Percentiles rank a stretch among this genome's conserved stretches.
Conservation (phyloP, 2,888 invertebrate species). For the Malthinus flaveolus region DNA sequence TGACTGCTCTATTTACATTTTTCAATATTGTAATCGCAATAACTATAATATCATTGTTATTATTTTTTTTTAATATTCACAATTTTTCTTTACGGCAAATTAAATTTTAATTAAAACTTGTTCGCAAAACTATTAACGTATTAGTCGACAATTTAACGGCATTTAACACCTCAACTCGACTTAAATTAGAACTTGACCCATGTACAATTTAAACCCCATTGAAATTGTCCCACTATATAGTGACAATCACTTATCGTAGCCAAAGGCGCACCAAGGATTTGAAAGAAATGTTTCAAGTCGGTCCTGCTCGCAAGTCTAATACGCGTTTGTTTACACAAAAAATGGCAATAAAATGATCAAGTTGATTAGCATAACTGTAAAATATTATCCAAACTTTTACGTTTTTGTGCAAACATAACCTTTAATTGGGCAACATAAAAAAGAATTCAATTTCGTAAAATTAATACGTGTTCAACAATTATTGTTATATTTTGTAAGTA, state of each 20-base stretch:
- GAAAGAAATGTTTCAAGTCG: no score
- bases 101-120: constrained; percentile 19
- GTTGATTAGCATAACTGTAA: constrained; percentile 18
- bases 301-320: no score
- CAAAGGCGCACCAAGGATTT: no score
- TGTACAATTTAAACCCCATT: no score
- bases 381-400: neutral
- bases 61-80: constrained; percentile 8
- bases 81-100: constrained; percentile 16
- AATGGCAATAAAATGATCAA: constrained; percentile 9
- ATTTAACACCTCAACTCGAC: no score
- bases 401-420: neutral
- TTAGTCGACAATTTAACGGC: no score
- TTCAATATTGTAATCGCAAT: constrained; percentile 14
- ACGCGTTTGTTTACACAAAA: no score
- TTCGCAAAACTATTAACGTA: constrained; percentile 5
- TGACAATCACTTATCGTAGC: no score
- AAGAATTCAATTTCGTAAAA: constrained; percentile 8
- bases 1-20: constrained; percentile 22
- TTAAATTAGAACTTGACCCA: no score
- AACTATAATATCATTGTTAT: constrained; percentile 6
- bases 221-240: no score
- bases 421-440: constrained; percentile 15
- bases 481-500: no score
- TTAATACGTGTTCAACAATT: neutral